These are phyloP conservation scores for Myotis daubentonii DNA, from an alignment of 2,797 vertebrate genomes.

Conservation along the genomic window DNA sequence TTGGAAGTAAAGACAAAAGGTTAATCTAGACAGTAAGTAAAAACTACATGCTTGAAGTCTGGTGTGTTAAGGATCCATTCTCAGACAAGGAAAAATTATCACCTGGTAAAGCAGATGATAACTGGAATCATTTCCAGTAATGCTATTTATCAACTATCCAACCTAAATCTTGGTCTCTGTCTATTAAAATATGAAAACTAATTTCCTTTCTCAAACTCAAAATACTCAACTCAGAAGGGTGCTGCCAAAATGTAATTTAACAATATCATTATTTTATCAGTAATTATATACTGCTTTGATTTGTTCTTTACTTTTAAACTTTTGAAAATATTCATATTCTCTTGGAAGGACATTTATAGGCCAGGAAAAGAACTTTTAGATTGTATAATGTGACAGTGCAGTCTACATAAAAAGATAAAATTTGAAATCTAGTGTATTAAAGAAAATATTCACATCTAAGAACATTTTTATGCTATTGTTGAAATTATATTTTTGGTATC, in stretches of 20 bases:
- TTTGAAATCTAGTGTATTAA: no score
- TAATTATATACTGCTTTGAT: not conserved
- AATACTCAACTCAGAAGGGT: not conserved
- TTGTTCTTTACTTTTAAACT: slow-evolving; percentile 48
- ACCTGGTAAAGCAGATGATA: not conserved
- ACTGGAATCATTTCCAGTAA: not conserved
- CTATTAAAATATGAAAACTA: not conserved
- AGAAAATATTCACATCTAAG: no score
- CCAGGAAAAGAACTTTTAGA: not conserved
- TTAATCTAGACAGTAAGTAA: not conserved
- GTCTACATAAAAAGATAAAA: not conserved
- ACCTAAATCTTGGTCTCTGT: not conserved
- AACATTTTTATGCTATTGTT: no score
- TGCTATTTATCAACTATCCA: not conserved
- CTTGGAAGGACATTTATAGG: not conserved
- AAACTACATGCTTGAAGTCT: not conserved
- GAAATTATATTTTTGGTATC: no score
- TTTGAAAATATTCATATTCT: slow-evolving; percentile 27
- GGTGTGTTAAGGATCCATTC: not conserved
- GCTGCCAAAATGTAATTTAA: not conserved
- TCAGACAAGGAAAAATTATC: not conserved
- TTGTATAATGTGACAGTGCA: not conserved
- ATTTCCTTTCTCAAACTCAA: not conserved
- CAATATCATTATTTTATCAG: slow-evolving; percentile 3
- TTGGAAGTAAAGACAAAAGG: not conserved